Evolutionary conservation across 2,113 vertebrate genomes (phyloP).

Genomic region (Morone saxatilis): DNA sequence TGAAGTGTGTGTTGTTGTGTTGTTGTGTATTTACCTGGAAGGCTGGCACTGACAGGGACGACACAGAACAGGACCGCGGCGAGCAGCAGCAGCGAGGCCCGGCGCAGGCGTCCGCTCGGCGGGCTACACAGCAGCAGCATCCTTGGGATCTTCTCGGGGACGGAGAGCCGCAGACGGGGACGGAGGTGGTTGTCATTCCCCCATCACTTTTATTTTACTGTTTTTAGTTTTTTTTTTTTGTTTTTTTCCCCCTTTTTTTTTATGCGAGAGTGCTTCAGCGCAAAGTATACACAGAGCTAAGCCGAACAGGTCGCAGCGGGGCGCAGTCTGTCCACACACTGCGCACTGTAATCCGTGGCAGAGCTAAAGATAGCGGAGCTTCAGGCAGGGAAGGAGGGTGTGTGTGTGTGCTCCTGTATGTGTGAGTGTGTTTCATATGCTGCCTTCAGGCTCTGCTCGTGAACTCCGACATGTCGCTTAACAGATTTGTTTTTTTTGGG

Average conservation of each 20-base stretch:
- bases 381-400: conserved; percentile 12
- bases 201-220: conserved; percentile 46
- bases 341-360: conserved; percentile 70
- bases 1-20: too few species aligned
- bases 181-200: conserved; percentile 69
- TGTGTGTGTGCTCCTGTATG: conserved; percentile 5
- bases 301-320: conserved; percentile 6
- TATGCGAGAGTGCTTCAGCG: neutral
- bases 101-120: conserved; percentile 52
- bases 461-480: neutral
- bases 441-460: conserved; percentile 53
- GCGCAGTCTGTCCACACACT: conserved; percentile 44
- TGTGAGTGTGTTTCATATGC: conserved; percentile 37
- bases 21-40: conserved; percentile 67
- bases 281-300: neutral
- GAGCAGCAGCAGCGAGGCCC: conserved; percentile 67
- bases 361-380: conserved; percentile 78
- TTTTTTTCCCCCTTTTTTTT: neutral
- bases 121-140: conserved; percentile 72
- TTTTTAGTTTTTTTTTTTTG: neutral
- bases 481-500: neutral
- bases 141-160: conserved; percentile 60
- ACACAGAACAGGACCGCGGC: conserved; percentile 56
- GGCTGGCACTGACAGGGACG: conserved; percentile 34
- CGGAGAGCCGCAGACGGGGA: conserved; percentile 48